Base-by-base conservation (phyloP, 2,888 invertebrate genomes). In the Nomada hirtipes region DNA sequence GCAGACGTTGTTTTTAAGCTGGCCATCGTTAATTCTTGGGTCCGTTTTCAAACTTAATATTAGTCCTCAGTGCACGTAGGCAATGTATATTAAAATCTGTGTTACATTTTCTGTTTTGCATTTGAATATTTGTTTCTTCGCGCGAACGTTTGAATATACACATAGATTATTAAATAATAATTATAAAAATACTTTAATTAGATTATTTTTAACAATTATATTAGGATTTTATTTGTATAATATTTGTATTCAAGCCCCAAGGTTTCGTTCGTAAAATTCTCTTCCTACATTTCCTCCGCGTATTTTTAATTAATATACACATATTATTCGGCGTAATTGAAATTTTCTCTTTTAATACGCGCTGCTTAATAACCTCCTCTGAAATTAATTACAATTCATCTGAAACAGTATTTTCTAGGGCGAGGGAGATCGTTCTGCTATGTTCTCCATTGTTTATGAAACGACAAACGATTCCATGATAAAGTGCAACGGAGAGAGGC, bases 221-320 rank as follows among this genome's bases (percentile, higher is more conserved):
- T 59, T 26, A 26, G 59, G 59, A 10, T 1, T 55, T 42, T 50
- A 52, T 60, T 74, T 74, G n/a, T n/a, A 7, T 29, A 29, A 29
- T 7, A 29, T 29, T 29, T 18, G 26, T 18, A 15, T 59, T 36
- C 20, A 2, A 10, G 20, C 7, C 7, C 2, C 9, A 55, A 7
- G 52, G 7, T 52, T 15, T 52, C 52, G 7, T 52, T 26, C 57
- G 13, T 26, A 57, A 26, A 57, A 26, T 26, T 57, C 4, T 26
- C 57, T 15, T 7, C 10, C 26, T 13, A 26, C 13, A 15, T 15
- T 3, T 4, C 23, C 4, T 11, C 23, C 15, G 15, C 18, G 26
- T 13, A 26, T 26, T 26, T 57, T 26, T 36, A 7, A 36, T 7
- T 9, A 36, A 36, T 36, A 36, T 36, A 7, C 7, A 4, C 7